Percentiles rank a stretch among this genome's conserved stretches.
Evolutionary conservation across 2,113 vertebrate species (phyloP).

Genomic region (Syngnathus scovelli): DNA sequence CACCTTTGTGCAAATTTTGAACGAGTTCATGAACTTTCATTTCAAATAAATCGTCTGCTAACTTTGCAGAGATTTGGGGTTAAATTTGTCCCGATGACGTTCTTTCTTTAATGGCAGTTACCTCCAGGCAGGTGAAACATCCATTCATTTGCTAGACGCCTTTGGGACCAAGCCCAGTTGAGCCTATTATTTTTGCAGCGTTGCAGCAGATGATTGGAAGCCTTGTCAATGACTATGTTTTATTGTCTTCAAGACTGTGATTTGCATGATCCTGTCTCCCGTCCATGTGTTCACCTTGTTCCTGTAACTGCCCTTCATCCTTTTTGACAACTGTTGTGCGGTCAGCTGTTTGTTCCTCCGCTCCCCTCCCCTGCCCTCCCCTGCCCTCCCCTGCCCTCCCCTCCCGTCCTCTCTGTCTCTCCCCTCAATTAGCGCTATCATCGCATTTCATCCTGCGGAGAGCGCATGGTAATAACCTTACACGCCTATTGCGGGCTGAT

Average conservation of each 20-base stretch:
- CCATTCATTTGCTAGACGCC: not conserved
- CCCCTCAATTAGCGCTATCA: constrained; percentile 71
- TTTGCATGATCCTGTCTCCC: constrained; percentile 17
- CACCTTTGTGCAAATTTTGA: no score
- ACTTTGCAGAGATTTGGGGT: not conserved
- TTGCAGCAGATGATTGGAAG: not conserved
- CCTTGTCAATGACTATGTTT: not conserved
- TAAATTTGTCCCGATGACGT: not conserved
- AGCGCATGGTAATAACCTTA: constrained; percentile 66
- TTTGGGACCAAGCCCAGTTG: not conserved
- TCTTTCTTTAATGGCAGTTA: not conserved
- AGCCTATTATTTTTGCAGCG: not conserved
- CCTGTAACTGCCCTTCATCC: constrained; percentile 62
- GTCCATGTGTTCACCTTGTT: constrained; percentile 5
- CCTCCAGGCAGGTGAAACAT: not conserved
- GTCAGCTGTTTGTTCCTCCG: constrained; percentile 47
- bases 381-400: not conserved
- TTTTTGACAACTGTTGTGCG: constrained; percentile 48
- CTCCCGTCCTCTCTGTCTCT: not conserved
- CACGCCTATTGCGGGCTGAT: constrained; percentile 62
- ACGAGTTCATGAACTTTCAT: no score
- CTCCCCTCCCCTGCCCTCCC: not conserved
- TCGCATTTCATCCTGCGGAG: constrained; percentile 67
- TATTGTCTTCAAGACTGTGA: constrained; percentile 1
- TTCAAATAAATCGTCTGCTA: not conserved